These are phyloP conservation scores for Enteromius trimaculatus DNA, from an alignment of 2,797 vertebrate genomes.

Conservation along the genomic window DNA sequence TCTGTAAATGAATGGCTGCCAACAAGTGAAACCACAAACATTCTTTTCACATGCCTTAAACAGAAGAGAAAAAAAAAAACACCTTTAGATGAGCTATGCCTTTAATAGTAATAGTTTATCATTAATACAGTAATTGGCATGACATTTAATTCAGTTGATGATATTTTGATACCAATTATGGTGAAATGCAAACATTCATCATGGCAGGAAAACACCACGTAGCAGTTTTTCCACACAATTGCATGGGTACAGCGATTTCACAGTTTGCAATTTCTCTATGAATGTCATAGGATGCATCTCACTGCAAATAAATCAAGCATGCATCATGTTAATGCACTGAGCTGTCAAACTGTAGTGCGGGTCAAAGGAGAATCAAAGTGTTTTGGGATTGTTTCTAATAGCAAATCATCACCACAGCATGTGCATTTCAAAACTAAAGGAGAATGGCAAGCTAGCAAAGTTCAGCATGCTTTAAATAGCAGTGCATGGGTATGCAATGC, in stretches of 20 bases:
- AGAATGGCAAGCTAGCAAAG: conserved; percentile 33
- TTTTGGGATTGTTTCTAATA: conserved; percentile 33
- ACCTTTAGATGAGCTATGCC: neutral
- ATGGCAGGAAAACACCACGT: neutral
- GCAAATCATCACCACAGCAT: conserved; percentile 14
- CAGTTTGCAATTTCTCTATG: neutral
- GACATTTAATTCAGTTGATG: neutral
- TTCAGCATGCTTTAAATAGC: conserved; percentile 45
- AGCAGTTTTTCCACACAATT: neutral
- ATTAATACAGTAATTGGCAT: neutral
- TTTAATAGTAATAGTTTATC: neutral
- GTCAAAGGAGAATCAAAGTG: conserved; percentile 17
- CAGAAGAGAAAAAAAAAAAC: neutral
- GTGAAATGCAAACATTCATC: neutral
- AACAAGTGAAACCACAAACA: neutral
- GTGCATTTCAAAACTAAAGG: conserved; percentile 22
- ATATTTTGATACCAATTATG: neutral
- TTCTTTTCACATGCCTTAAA: neutral
- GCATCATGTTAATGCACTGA: conserved; percentile 18
- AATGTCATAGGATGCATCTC: neutral
- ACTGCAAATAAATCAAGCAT: conserved; percentile 25
- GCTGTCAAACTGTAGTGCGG: conserved; percentile 5
- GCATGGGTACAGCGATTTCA: neutral
- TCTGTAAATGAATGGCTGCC: neutral
- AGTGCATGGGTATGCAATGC: conserved; percentile 16